These are phyloP conservation scores for Dolomedes plantarius DNA, from an alignment of 2,888 invertebrate genomes.

Conservation along the genomic window DNA sequence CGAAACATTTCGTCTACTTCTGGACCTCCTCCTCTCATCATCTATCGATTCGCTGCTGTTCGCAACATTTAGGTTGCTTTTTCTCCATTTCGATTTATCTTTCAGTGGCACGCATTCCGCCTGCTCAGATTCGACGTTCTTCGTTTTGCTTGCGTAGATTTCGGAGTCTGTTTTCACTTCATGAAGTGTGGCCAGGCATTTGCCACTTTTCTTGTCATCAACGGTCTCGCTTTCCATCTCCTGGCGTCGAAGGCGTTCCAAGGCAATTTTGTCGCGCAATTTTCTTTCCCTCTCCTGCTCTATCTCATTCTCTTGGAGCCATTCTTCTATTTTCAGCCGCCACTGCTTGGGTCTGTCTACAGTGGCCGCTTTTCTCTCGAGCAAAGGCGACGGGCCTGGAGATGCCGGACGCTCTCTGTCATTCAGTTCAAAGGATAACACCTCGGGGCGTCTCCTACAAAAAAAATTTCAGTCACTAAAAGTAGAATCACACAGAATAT, in stretches of 20 bases:
- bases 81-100: conserved; percentile 87
- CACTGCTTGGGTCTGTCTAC: conserved; percentile 79
- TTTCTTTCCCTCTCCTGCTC: conserved; percentile 81
- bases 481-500: background rate
- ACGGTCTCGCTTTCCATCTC: conserved; percentile 52
- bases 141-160: conserved; percentile 62
- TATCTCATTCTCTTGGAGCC: conserved; percentile 90
- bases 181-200: conserved; percentile 39
- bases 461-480: no score
- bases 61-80: conserved; percentile 81
- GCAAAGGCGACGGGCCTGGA: conserved; percentile 75
- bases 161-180: conserved; percentile 69
- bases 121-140: conserved; percentile 44
- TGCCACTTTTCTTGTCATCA: conserved; percentile 25
- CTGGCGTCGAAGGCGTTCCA: conserved; percentile 46
- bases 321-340: conserved; percentile 93
- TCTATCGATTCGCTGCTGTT: conserved; percentile 83
- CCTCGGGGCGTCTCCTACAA: conserved; percentile 86
- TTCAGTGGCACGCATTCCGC: conserved; percentile 79
- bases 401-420: conserved; percentile 74
- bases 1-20: conserved; percentile 47
- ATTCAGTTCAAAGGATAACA: conserved; percentile 76
- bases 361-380: conserved; percentile 78
- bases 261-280: conserved; percentile 49
- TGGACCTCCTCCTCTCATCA: conserved; percentile 80